Evolutionary conservation across 2,797 vertebrate species (phyloP), one percentile per base, ranked within the genome.

Genomic region (Tinamus major): DNA sequence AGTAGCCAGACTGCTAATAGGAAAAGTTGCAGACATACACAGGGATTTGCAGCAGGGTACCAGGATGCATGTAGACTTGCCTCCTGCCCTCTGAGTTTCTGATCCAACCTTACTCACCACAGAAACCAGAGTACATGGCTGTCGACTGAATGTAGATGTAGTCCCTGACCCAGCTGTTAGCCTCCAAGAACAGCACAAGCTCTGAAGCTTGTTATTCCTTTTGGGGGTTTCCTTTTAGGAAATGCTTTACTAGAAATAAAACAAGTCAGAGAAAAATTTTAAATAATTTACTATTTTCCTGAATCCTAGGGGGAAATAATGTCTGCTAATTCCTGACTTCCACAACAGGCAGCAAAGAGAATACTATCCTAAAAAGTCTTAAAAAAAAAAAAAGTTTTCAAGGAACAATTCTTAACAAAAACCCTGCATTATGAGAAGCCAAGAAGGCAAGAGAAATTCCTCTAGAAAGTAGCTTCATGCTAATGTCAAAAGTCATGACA

Each of bases 371-470:
- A 63, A 90, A 93, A 87, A 16, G 10, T 53, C 77, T 79, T 64
- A 35, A 85, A 42, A 93, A 20, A 81, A 87, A 81, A 87, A 85
- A 69, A 80, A 89, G 2, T 3, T 85, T 88, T 92, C 59, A 79
- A 93, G 61, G 79, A 89, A 85, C 83, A 29, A 42, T 8, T 42
- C 53, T 46, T 70, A 88, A 88, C 63, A 77, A 95, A 88, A 92
- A 68, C 44, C 42, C 88, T 84, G 49, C 46, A 64, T 86, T 95
- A 74, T 14, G 19, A 79, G 88, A 85, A 75, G 49, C 62, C 53
- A 87, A 87, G 46, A 80, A 71, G 19, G 85, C 56, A 87, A 87
- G 93, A 44, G 12, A 95, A 94, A 93, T 77, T 92, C 41, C 71
- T 92, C 37, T 53, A 90, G 58, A 82, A 88, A 77, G 89, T 10